phyloP scores from a whole-genome alignment of 30 jellyfish, hydroid and myxozoan genomes.

The Aurelia coerulea region DNA sequence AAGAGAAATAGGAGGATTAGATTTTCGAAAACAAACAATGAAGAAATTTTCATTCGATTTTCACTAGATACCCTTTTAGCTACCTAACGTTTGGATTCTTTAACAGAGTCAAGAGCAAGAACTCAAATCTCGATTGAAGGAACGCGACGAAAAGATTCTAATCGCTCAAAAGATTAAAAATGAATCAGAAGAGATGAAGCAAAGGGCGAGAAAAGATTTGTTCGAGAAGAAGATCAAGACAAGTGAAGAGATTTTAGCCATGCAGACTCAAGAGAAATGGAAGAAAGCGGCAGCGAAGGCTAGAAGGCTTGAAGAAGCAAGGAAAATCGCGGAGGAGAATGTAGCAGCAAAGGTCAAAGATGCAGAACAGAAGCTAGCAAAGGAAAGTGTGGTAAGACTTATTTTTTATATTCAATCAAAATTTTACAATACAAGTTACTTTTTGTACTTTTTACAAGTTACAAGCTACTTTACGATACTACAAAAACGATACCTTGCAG shows the following conservation, averaged over 20 bases:
- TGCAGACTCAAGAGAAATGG: slow-evolving; percentile 27
- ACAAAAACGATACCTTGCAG: too few species aligned
- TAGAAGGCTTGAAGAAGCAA: slow-evolving; percentile 53
- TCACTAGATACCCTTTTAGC: too few species aligned
- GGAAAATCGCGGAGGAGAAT: slow-evolving; percentile 34
- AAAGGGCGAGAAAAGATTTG: slow-evolving; percentile 35
- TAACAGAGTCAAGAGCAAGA: slow-evolving; percentile 22
- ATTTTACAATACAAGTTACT: too few species aligned
- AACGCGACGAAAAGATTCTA: slow-evolving; percentile 42
- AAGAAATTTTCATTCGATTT: too few species aligned
- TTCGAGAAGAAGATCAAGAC: slow-evolving; percentile 54
- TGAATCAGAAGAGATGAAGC: slow-evolving; percentile 34
- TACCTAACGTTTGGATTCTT: neutral
- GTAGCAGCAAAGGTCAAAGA: slow-evolving; percentile 61
- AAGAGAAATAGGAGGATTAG: too few species aligned
- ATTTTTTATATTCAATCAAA: too few species aligned
- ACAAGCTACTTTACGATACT: too few species aligned
- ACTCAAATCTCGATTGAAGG: slow-evolving; percentile 25
- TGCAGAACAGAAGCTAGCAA: slow-evolving; percentile 63
- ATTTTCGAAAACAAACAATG: too few species aligned
- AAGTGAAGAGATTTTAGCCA: slow-evolving; percentile 57
- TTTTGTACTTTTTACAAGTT: too few species aligned
- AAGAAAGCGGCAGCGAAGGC: slow-evolving; percentile 43
- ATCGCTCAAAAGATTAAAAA: slow-evolving; percentile 26
- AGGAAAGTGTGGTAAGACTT: slow-evolving; percentile 8